Base-by-base conservation (phyloP, 2,797 vertebrate species). In the Halcyon chelicuti region DNA sequence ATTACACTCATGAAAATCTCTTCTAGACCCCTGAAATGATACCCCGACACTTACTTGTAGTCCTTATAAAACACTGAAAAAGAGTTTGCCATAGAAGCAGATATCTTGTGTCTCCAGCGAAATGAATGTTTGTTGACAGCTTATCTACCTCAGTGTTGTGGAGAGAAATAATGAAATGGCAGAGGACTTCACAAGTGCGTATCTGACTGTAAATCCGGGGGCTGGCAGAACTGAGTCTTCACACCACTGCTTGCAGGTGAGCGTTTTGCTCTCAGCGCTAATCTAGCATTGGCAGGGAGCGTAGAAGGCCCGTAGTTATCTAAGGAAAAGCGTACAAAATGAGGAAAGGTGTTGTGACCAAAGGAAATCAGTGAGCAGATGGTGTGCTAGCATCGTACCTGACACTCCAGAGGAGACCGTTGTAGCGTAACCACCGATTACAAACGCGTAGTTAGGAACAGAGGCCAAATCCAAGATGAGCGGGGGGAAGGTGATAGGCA, bases 341-440 rank as follows among this genome's bases (percentile, higher is more conserved):
- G 91, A 94, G 62, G 79, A 80, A 73, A 60, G 61, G 82, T 84
- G 62, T 86, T 72, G 31, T 90, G 94, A 93, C 87, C 94, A 33
- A 75, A 88, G 85, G 85, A 93, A 91, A 93, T n/a, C 74, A 95
- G 81, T 60, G 94, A 95, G 81, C 95, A 97, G 96, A 94, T 94
- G 96, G 96, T 52, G 46, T 49, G 70, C 78, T 83, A 91, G 93
- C 91, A 80, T 77, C 89, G 12, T 67, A 93, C 82, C 94, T 96
- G 94, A 73, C 89, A 68, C 94, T 83, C 92, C 89, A 78, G 75
- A 94, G 93, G 94, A 93, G 94, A 39, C 37, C 42, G 10, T 33
- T 92, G 85, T 81, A 88, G 67, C 49, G 9, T 31, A 90, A 68
- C 61, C 87, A 78, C 35, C 3, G 0, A 23, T 55, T 84, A 65